phyloP scores from a whole-genome alignment of 2,797 vertebrate genomes.

The Characodon lateralis region DNA sequence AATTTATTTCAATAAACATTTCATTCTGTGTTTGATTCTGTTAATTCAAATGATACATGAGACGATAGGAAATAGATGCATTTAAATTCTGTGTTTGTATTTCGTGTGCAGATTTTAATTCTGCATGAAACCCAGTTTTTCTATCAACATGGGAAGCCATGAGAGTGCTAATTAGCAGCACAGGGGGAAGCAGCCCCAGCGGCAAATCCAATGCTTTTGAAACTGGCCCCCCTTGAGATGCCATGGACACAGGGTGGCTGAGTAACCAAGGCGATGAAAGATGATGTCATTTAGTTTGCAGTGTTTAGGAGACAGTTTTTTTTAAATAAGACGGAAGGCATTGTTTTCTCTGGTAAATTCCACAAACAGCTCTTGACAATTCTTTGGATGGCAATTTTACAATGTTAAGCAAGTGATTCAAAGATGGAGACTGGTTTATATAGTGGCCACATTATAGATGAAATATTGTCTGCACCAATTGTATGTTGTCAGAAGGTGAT shows the following conservation, averaged over 20 bases:
- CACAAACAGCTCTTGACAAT: background rate
- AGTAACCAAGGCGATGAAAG: conserved; percentile 54
- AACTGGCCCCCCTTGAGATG: conserved; percentile 61
- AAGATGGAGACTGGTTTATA: background rate
- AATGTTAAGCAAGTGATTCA: background rate
- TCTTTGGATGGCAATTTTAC: background rate
- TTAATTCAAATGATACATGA: background rate
- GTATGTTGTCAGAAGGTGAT: background rate
- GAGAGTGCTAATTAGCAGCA: conserved; percentile 74
- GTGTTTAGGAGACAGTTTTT: background rate
- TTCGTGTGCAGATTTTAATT: conserved; percentile 31
- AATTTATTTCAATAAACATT: background rate
- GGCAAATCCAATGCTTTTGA: conserved; percentile 71
- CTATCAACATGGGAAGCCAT: conserved; percentile 63
- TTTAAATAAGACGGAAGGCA: background rate
- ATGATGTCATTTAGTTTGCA: conserved; percentile 42
- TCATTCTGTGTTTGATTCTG: background rate
- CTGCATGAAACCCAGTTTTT: conserved; percentile 55
- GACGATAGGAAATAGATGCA: background rate
- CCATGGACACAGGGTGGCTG: conserved; percentile 58
- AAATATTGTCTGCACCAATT: background rate
- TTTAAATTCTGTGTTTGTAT: conserved; percentile 5
- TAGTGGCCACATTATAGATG: background rate
- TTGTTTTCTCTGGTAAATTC: background rate
- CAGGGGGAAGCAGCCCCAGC: conserved; percentile 65